phyloP scores from a whole-genome alignment of 1,140 invertebrate genomes.

The Mylabris phalerata region DNA sequence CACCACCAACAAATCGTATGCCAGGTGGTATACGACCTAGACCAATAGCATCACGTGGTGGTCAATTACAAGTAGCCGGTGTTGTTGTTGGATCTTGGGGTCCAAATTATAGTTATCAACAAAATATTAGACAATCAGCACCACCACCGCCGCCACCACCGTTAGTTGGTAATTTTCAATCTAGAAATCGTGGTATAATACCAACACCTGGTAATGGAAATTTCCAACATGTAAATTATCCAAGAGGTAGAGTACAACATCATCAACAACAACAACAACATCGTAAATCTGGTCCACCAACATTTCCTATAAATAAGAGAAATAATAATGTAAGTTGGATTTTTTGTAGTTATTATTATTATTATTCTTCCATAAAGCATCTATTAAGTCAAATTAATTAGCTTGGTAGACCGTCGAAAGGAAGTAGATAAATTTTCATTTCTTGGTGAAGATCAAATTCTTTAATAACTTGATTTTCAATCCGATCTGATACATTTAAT shows the following conservation, averaged over 20 bases:
- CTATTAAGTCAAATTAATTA: too few species aligned
- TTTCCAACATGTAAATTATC: constrained; percentile 5
- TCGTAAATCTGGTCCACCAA: constrained; percentile 28
- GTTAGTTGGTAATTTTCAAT: constrained; percentile 11
- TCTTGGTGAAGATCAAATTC: too few species aligned
- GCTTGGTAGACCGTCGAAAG: too few species aligned
- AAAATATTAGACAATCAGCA: constrained; percentile 39
- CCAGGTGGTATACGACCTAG: constrained; percentile 38
- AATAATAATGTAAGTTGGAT: constrained; percentile 26
- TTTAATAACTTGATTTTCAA: too few species aligned
- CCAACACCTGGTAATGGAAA: constrained; percentile 1
- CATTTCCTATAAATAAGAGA: constrained; percentile 32
- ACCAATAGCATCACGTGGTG: constrained; percentile 57
- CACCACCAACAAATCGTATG: constrained; percentile 28
- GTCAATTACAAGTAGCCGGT: constrained; percentile 74
- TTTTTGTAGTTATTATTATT: too few species aligned
- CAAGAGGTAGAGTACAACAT: constrained; percentile 18
- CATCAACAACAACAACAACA: too few species aligned
- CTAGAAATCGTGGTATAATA: constrained; percentile 22
- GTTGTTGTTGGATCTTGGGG: constrained; percentile 76
- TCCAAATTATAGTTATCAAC: constrained; percentile 57
- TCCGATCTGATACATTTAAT: too few species aligned
- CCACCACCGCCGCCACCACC: constrained; percentile 4
- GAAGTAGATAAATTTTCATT: too few species aligned
- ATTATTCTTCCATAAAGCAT: too few species aligned